Evolutionary conservation across 2,113 vertebrate species (phyloP).

Genomic region (Chloropsis hardwickii): DNA sequence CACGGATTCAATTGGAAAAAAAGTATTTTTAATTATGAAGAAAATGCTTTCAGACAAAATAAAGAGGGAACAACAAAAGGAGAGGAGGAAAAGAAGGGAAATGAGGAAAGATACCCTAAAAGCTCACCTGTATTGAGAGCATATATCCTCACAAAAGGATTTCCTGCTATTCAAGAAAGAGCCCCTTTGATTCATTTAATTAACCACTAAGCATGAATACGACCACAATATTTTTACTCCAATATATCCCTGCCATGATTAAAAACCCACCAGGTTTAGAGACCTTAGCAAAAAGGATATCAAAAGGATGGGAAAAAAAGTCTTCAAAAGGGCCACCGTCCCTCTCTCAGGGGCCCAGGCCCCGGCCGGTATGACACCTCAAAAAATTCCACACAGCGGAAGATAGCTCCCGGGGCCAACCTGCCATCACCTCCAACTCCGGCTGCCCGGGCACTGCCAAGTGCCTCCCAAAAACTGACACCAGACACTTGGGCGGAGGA

Average conservation of each 20-base stretch:
- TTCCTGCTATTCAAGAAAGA: neutral
- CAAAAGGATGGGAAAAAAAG: neutral
- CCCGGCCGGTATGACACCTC: too few species aligned
- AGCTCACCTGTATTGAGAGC: neutral
- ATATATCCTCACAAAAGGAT: neutral
- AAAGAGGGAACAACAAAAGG: neutral
- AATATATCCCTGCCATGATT: neutral
- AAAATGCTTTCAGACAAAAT: neutral
- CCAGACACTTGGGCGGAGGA: too few species aligned
- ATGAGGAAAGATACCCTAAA: neutral
- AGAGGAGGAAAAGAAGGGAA: neutral
- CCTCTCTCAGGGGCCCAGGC: too few species aligned
- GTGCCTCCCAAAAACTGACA: too few species aligned
- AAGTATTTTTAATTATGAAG: neutral
- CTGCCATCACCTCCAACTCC: too few species aligned
- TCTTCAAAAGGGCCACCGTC: too few species aligned
- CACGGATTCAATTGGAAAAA: neutral
- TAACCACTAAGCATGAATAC: neutral
- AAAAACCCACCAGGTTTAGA: neutral
- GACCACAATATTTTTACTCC: neutral
- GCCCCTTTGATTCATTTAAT: neutral
- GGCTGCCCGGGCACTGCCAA: too few species aligned
- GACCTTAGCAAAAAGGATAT: neutral
- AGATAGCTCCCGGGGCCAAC: too few species aligned
- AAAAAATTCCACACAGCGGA: too few species aligned